phyloP scores from a whole-genome alignment of 2,797 vertebrate species.

The Coilia nasus region DNA sequence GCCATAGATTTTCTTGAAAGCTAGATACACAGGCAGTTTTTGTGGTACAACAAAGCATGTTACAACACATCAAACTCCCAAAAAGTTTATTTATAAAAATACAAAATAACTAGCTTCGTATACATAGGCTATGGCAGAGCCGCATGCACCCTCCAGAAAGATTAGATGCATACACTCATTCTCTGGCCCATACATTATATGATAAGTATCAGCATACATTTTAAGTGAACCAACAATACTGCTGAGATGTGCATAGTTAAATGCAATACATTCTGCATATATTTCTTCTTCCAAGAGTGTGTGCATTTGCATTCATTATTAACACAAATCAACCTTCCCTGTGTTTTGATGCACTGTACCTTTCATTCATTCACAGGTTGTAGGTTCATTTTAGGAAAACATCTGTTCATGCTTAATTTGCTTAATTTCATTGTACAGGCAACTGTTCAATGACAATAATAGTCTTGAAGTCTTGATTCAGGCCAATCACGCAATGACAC shows the following conservation, averaged over 20 bases:
- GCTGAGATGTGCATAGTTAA: not conserved
- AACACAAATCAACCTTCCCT: not conserved
- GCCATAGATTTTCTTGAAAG: slow-evolving; percentile 18
- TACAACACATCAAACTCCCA: not conserved
- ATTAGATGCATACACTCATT: not conserved
- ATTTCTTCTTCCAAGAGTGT: too few species aligned
- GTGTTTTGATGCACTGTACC: not conserved
- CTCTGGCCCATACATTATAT: not conserved
- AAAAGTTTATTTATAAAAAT: slow-evolving; percentile 9
- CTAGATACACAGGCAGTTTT: slow-evolving; percentile 1
- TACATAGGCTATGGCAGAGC: not conserved
- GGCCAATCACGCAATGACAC: slow-evolving; percentile 69
- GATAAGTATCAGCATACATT: not conserved
- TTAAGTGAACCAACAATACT: not conserved
- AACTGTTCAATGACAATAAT: too few species aligned
- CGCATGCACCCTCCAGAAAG: not conserved
- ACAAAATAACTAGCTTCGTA: not conserved
- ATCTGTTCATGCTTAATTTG: too few species aligned
- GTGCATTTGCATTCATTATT: not conserved
- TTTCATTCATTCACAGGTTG: not conserved
- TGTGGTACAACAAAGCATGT: not conserved
- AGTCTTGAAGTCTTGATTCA: too few species aligned
- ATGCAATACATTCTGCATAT: not conserved
- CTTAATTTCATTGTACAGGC: too few species aligned
- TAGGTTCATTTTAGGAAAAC: not conserved